A percentile compares a stretch with the other conserved stretches of the same genome.
Evolutionary conservation across 1,140 invertebrate species (phyloP).

Genomic region (Colletes gigas): DNA sequence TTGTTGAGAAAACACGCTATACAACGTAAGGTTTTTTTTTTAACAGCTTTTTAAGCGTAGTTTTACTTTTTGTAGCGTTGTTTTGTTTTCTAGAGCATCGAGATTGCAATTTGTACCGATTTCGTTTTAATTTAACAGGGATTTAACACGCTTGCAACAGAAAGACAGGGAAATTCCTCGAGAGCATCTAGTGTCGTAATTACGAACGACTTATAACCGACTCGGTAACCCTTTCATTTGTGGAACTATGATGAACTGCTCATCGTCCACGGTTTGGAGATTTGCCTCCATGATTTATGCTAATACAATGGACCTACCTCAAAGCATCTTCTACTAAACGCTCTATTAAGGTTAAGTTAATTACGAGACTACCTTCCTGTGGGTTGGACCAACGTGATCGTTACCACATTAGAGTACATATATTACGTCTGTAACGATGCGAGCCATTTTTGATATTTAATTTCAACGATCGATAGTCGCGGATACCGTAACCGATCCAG

Average conservation of each 20-base stretch:
- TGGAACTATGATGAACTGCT: conserved; percentile 66
- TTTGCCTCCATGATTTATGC: conserved; percentile 71
- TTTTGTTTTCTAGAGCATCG: too few relatives aligned
- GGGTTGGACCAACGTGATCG: conserved; percentile 47
- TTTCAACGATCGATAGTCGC: background rate
- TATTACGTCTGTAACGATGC: conserved; percentile 57
- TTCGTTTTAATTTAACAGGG: background rate
- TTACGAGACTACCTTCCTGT: conserved; percentile 65
- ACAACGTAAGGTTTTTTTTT: too few relatives aligned
- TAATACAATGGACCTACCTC: conserved; percentile 68
- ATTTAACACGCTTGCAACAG: conserved; percentile 23
- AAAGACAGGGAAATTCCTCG: conserved; percentile 27
- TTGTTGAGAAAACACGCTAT: too few relatives aligned
- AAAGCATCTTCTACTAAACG: conserved; percentile 66
- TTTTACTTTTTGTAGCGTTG: too few relatives aligned
- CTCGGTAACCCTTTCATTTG: conserved; percentile 64
- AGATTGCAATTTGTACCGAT: too few relatives aligned
- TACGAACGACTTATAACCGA: conserved; percentile 49
- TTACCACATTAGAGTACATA: conserved; percentile 63
- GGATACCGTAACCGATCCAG: conserved; percentile 1
- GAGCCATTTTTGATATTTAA: conserved; percentile 27
- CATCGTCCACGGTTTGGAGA: conserved; percentile 52
- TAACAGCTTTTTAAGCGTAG: too few relatives aligned
- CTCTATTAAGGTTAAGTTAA: conserved; percentile 74
- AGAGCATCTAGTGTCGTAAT: conserved; percentile 47